These are phyloP conservation scores for Mormyrus iriodes DNA, from an alignment of 2,113 vertebrate species.

Conservation along the genomic window DNA sequence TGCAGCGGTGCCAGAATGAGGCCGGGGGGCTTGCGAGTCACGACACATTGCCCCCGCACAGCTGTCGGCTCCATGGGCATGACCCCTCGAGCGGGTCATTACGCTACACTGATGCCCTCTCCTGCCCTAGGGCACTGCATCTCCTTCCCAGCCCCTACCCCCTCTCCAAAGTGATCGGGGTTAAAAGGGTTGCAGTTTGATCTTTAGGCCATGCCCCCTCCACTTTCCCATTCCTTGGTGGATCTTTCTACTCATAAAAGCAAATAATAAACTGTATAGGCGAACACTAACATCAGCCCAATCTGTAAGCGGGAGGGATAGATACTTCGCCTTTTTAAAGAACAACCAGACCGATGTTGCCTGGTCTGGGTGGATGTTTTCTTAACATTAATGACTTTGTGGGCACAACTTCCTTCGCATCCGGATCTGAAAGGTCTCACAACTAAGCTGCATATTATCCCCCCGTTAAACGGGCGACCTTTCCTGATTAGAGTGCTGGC, in stretches of 20 bases:
- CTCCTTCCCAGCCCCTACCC: neutral
- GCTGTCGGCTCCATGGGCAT: slow-evolving; percentile 4
- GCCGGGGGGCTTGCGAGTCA: slow-evolving; percentile 52
- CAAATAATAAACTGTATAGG: neutral
- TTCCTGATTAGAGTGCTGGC: slow-evolving; percentile 54
- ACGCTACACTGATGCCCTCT: neutral
- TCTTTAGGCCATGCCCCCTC: neutral
- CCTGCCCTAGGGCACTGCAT: neutral
- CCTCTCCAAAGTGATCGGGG: neutral
- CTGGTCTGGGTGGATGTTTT: slow-evolving; percentile 39
- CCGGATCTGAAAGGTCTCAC: slow-evolving; percentile 17
- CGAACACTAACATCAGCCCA: neutral
- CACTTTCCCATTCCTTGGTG: neutral
- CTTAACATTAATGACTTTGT: neutral
- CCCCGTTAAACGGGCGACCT: slow-evolving; percentile 59
- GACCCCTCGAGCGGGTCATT: neutral
- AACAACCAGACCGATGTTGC: neutral
- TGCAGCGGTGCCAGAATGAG: slow-evolving; percentile 51
- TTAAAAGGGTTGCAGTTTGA: neutral
- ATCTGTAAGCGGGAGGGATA: neutral
- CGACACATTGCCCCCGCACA: slow-evolving; percentile 57
- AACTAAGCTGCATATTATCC: slow-evolving; percentile 46
- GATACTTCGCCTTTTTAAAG: neutral
- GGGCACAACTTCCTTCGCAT: slow-evolving; percentile 18
- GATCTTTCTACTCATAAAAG: neutral